Percentiles rank a stretch among this genome's conserved stretches.
These are phyloP conservation scores for Papilio machaon DNA, from an alignment of 1,140 invertebrate genomes.

Conservation along the genomic window DNA sequence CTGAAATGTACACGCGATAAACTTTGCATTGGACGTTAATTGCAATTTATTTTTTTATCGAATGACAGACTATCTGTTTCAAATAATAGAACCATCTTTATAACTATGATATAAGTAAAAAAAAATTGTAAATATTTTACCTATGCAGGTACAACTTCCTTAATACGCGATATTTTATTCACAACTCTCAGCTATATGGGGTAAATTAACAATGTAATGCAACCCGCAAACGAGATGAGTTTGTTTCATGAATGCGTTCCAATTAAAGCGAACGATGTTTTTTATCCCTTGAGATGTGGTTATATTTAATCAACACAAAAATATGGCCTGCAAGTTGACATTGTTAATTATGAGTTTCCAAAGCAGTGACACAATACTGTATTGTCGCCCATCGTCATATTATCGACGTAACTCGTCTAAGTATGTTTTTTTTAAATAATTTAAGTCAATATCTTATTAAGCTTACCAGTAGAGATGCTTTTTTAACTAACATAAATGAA, in stretches of 20 bases:
- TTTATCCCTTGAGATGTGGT: constrained; percentile 2
- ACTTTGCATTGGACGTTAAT: neutral
- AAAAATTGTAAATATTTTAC: too few relatives aligned
- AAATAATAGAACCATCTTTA: neutral
- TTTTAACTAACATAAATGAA: too few relatives aligned
- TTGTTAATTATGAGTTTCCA: neutral
- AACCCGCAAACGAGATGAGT: neutral
- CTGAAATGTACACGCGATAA: neutral
- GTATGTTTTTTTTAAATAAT: too few relatives aligned
- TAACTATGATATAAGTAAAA: too few relatives aligned
- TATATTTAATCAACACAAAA: neutral
- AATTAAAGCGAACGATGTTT: neutral
- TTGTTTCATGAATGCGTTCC: neutral
- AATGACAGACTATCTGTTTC: neutral
- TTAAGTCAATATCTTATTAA: too few relatives aligned
- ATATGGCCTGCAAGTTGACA: neutral
- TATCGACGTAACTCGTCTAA: too few relatives aligned
- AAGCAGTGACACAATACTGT: too few relatives aligned
- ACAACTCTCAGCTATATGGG: neutral
- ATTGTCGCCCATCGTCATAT: too few relatives aligned
- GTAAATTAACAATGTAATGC: constrained; percentile 7
- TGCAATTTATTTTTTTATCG: too few relatives aligned
- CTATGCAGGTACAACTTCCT: too few relatives aligned
- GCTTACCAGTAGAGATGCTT: too few relatives aligned
- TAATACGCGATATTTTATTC: neutral